phyloP scores from a whole-genome alignment of 2,888 invertebrate species.

The Erpobdella octoculata region DNA sequence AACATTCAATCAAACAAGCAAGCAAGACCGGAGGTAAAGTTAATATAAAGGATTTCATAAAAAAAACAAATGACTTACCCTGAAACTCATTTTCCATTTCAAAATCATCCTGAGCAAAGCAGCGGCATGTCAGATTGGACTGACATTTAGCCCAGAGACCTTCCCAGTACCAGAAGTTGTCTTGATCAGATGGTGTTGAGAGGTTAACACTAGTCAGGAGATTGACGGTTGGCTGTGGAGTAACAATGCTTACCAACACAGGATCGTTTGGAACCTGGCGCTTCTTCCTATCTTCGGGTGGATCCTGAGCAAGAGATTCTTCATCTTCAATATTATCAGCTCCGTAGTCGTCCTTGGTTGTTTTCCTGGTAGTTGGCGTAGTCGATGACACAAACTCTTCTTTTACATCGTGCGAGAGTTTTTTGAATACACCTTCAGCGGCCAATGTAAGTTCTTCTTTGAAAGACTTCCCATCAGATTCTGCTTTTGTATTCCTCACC shows the following conservation, averaged over 20 bases:
- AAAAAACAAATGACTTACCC: slow-evolving; percentile 23
- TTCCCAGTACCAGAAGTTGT: slow-evolving; percentile 22
- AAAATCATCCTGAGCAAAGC: slow-evolving; percentile 29
- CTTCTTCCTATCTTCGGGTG: neutral
- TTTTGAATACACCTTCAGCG: neutral
- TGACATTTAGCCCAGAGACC: slow-evolving; percentile 31
- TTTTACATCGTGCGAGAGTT: neutral
- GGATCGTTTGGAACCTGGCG: neutral
- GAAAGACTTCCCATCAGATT: slow-evolving; percentile 15
- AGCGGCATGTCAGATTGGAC: slow-evolving; percentile 23
- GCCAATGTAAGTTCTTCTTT: neutral
- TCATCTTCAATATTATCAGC: neutral
- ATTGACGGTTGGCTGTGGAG: neutral
- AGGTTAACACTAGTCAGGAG: too few relatives aligned
- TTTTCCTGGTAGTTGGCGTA: neutral
- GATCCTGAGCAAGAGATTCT: neutral
- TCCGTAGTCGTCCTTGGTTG: neutral
- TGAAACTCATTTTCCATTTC: slow-evolving; percentile 26
- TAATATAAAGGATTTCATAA: too few relatives aligned
- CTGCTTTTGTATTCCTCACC: slow-evolving; percentile 23
- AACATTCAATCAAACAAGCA: too few relatives aligned
- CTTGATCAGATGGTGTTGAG: neutral
- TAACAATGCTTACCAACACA: neutral
- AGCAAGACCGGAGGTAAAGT: too few relatives aligned
- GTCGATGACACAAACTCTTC: neutral